Evolutionary conservation across 92 coral and sea anemone species (phyloP).

Genomic region (Scolanthus callimorphus): DNA sequence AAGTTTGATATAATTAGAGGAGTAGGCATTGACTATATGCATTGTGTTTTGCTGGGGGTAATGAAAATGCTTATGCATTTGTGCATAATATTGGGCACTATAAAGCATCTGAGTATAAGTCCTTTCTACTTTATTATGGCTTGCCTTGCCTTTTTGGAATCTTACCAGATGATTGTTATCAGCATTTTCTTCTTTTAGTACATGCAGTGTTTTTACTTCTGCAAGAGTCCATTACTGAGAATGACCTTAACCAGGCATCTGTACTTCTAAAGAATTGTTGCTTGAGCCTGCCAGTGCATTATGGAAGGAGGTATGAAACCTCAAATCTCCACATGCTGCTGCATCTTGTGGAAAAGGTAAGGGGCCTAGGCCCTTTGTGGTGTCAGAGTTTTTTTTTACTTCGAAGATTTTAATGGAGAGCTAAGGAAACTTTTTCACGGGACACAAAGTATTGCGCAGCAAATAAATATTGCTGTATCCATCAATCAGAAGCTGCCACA

Average conservation of each 20-base stretch:
- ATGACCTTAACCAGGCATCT: conserved; percentile 23
- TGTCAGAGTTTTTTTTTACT: too few species aligned
- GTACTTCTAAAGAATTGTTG: conserved; percentile 38
- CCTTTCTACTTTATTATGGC: conserved; percentile 26
- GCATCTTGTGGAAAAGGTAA: conserved; percentile 41
- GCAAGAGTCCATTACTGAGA: conserved; percentile 24
- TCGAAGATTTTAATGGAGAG: conserved; percentile 44
- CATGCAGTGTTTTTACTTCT: conserved; percentile 24
- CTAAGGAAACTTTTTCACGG: conserved; percentile 39
- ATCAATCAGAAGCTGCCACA: conserved; percentile 42
- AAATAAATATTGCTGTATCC: conserved; percentile 34
- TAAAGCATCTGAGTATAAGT: conserved; percentile 23
- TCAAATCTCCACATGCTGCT: conserved; percentile 37
- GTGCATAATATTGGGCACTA: conserved; percentile 34
- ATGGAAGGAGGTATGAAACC: conserved; percentile 28
- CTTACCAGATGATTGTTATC: conserved; percentile 40
- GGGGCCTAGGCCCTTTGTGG: too few species aligned
- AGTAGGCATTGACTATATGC: conserved; percentile 51
- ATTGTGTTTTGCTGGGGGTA: conserved; percentile 40
- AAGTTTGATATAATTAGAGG: conserved; percentile 45
- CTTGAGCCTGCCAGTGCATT: conserved; percentile 15
- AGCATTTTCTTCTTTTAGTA: conserved; percentile 39
- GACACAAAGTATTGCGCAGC: conserved; percentile 35
- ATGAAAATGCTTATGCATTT: conserved; percentile 40
- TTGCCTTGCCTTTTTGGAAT: conserved; percentile 28